Percentiles rank a stretch among this genome's conserved stretches.
phyloP scores from a whole-genome alignment of 2,888 invertebrate genomes.

The Ptychoptera contaminata region DNA sequence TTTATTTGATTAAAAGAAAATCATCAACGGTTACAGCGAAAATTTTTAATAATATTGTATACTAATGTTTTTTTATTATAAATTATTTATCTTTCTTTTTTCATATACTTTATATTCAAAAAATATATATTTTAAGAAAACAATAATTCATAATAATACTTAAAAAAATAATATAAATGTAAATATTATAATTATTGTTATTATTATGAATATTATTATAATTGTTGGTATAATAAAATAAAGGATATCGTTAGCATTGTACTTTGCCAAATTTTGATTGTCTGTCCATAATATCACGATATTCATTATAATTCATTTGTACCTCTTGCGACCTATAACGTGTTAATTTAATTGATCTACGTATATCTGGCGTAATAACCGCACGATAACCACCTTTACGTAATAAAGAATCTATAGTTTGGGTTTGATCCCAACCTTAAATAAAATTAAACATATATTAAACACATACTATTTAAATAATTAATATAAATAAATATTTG shows the following conservation, averaged over 20 bases:
- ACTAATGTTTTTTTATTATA: too few relatives aligned
- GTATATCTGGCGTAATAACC: slow-evolving; percentile 69
- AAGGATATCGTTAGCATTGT: slow-evolving; percentile 25
- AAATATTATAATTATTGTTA: not conserved
- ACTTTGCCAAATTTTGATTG: slow-evolving; percentile 26
- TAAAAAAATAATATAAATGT: not conserved
- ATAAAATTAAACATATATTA: too few relatives aligned
- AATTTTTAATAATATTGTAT: too few relatives aligned
- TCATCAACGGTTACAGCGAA: too few relatives aligned
- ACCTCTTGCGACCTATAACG: slow-evolving; percentile 95
- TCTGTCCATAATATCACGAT: slow-evolving; percentile 33
- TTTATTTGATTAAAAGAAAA: too few relatives aligned
- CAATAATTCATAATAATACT: too few relatives aligned
- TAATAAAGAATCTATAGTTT: slow-evolving; percentile 93
- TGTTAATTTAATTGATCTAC: slow-evolving; percentile 82
- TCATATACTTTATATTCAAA: too few relatives aligned
- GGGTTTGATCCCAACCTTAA: slow-evolving; percentile 89
- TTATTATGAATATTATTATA: too few relatives aligned
- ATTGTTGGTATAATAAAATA: not conserved
- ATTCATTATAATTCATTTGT: slow-evolving; percentile 74
- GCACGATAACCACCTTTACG: slow-evolving; percentile 96
- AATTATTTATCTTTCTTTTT: too few relatives aligned
- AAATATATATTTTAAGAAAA: too few relatives aligned
- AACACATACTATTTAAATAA: not conserved
- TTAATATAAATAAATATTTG: not conserved